Evolutionary conservation across 2,113 vertebrate genomes (phyloP), one percentile per base, ranked within the genome.

Genomic region (Gila orcuttii): DNA sequence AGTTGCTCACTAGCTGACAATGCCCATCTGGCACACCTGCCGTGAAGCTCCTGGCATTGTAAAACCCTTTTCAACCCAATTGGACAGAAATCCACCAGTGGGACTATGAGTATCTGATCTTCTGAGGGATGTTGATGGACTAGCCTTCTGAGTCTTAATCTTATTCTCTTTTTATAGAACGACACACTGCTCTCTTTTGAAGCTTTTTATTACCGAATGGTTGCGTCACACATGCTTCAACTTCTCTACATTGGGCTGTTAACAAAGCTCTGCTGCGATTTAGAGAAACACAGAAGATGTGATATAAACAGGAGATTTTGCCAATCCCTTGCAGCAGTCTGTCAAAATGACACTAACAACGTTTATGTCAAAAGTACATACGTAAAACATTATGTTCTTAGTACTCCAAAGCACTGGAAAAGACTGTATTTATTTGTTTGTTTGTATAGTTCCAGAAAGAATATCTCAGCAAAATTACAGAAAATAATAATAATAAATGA

Each of bases 221-320:
- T 87, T 87, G 69, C 83, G 79, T 87, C 86, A 87, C 78, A 45
- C 74, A 31, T 19, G 25, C 36, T 25, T 52, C 77, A 68, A 23
- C 7, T 1, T 21, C 50, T 28, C 74, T 77, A 77, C 25, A 60
- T 55, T 66, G 75, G 62, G 10, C 77, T 71, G 6, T 77, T 85
- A 62, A 42, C 39, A 36, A 23, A 42, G 28, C 64, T 60, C 21
- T 59, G 15, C 13, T 85, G 31, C 74, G 47, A 80, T 79, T 80
- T 25, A 66, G 25, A 33, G 59, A 66, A 85, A 28, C 11, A 6
- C 15, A 23, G 69, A 52, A 8, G 23, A 60, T 17, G 42, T 64
- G 19, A 86, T 74, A 60, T n/a, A 59, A 81, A 60, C 50, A 81
- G 11, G 36, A 33, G 9, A 36, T 33, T 57, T 62, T 80, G 50